Evolutionary conservation across 2,888 invertebrate species (phyloP).

Genomic region (Hipparchia semele): DNA sequence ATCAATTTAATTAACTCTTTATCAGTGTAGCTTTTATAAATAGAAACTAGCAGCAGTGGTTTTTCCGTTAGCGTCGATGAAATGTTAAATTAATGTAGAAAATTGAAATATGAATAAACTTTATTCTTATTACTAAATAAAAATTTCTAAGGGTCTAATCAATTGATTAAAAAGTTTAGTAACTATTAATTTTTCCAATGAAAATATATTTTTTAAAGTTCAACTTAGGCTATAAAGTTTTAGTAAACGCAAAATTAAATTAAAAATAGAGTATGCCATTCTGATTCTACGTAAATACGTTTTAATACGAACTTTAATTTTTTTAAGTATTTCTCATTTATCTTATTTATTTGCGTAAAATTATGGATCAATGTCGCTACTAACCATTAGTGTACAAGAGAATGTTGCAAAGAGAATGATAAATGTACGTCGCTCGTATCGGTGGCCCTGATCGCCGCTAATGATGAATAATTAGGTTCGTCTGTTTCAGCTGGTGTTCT

Average conservation of each 20-base stretch:
- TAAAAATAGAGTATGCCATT: too few relatives aligned
- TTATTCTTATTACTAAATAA: too few relatives aligned
- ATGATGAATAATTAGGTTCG: slow-evolving; percentile 70
- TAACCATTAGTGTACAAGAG: slow-evolving; percentile 4
- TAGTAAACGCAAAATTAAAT: too few relatives aligned
- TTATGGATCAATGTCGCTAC: not conserved
- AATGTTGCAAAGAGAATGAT: slow-evolving; percentile 1
- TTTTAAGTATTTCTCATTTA: not conserved
- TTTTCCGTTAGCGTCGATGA: not conserved
- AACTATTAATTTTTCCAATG: too few relatives aligned
- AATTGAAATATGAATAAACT: too few relatives aligned
- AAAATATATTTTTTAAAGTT: too few relatives aligned
- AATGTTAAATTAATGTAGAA: too few relatives aligned
- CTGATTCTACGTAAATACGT: too few relatives aligned
- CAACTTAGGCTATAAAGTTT: too few relatives aligned
- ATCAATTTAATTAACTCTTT: slow-evolving; percentile 10
- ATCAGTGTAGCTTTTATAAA: not conserved
- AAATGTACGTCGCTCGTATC: not conserved
- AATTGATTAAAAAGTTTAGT: too few relatives aligned
- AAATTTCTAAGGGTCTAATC: too few relatives aligned
- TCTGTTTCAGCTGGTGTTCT: slow-evolving; percentile 58
- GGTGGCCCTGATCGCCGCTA: slow-evolving; percentile 45
- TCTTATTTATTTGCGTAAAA: slow-evolving; percentile 1
- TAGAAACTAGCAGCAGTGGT: not conserved
- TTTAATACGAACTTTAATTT: too few relatives aligned